Percentiles rank a stretch among this genome's conserved stretches.
Conservation (phyloP, 2,797 vertebrate genomes). For the Enteromius viviparus region DNA sequence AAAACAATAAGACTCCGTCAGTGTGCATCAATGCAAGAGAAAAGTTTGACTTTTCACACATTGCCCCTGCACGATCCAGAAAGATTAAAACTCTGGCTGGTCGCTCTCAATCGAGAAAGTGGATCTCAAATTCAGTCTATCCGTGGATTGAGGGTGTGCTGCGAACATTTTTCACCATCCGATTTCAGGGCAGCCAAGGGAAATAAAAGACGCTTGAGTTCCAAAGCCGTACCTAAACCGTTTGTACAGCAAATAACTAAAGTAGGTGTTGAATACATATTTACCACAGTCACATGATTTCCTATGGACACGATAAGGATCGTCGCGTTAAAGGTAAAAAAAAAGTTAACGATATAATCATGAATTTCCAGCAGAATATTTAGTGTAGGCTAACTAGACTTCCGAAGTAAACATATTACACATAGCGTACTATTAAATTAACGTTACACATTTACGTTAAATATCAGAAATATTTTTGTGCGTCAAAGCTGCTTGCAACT, state of each 20-base stretch:
- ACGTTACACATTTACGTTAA: neutral
- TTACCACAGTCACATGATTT: neutral
- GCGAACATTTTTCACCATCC: constrained; percentile 8
- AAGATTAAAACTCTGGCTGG: neutral
- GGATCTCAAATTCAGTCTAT: neutral
- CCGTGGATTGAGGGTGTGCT: constrained; percentile 26
- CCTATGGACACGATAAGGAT: neutral
- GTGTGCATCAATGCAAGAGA: neutral
- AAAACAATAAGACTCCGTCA: constrained; percentile 16
- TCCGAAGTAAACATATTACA: neutral
- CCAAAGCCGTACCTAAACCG: constrained; percentile 20
- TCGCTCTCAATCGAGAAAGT: neutral
- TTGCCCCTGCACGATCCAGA: constrained; percentile 17
- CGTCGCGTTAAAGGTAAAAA: neutral
- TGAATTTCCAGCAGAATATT: neutral
- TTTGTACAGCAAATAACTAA: neutral
- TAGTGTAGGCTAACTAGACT: neutral
- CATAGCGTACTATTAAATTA: neutral
- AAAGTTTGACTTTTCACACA: constrained; percentile 34
- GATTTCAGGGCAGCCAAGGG: constrained; percentile 7
- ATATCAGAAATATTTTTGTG: neutral
- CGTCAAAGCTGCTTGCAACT: neutral
- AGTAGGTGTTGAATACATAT: constrained; percentile 4
- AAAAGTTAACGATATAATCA: neutral
- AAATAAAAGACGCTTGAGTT: constrained; percentile 16